Percentiles rank a stretch among this genome's conserved stretches.
These are phyloP conservation scores for Pyrrhia umbra DNA, from an alignment of 2,888 invertebrate genomes.

Conservation along the genomic window DNA sequence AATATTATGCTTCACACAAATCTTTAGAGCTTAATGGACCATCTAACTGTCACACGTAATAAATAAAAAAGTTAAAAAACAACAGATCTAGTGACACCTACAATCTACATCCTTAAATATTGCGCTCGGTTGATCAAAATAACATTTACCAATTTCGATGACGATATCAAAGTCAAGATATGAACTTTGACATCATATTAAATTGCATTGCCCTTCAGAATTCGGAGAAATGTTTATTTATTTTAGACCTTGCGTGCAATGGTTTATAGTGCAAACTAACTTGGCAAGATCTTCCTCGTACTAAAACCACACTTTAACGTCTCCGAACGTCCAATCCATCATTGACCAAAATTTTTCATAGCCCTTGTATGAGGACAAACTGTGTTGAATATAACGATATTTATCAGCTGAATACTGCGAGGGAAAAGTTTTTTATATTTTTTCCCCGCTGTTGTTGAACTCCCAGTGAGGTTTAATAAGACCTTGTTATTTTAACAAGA, in stretches of 20 bases:
- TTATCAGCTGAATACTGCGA: slow-evolving; percentile 25
- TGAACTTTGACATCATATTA: not conserved
- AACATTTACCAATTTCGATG: not conserved
- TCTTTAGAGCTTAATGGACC: slow-evolving; percentile 7
- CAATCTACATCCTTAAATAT: not conserved
- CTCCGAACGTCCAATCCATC: slow-evolving; percentile 17
- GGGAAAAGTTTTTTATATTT: slow-evolving; percentile 47
- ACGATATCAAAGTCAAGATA: not conserved
- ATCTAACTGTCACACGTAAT: not conserved
- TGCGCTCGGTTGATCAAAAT: not conserved
- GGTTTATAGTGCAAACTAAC: not conserved
- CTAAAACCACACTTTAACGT: not conserved
- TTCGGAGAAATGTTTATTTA: not conserved
- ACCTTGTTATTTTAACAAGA: slow-evolving; percentile 74
- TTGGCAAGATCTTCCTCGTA: not conserved
- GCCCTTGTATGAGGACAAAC: slow-evolving; percentile 1
- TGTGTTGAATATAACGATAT: slow-evolving; percentile 30
- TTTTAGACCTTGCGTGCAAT: not conserved
- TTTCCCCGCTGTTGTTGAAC: slow-evolving; percentile 47
- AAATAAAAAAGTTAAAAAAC: not conserved
- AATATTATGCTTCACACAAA: slow-evolving; percentile 9
- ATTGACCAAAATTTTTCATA: slow-evolving; percentile 8
- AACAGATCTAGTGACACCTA: not conserved
- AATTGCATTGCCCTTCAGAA: not conserved
- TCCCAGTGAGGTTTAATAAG: slow-evolving; percentile 64